Base-by-base conservation (phyloP, 2,113 vertebrate species). In the Cynoglossus semilaevis region DNA sequence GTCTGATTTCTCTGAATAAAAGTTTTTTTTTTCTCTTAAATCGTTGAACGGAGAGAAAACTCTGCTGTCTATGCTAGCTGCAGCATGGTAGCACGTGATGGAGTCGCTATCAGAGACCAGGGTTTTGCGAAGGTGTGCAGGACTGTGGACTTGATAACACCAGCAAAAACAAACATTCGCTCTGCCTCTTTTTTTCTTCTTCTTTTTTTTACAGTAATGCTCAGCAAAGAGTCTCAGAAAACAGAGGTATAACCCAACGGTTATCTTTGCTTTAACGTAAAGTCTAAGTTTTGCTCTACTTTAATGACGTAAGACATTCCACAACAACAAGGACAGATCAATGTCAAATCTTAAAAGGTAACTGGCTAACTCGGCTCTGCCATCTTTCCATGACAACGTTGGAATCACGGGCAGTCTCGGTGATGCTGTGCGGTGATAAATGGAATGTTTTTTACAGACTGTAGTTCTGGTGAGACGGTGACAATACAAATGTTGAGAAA, bases 1-100 rank as follows among this genome's bases (percentile, higher is more conserved):
- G 18, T 16, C 9, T 10, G 51, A 34, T 29, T 51, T 45, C 44
- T 65, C 56, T n/a, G 49, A 66, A 47, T 22, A 49, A n/a, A 65
- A 37, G 51, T 6, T 38, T 19, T 35, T 16, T 29, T 46, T 46
- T n/a, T 29, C 22, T 29, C 22, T 29, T 29, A 29, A 29, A 29
- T 29, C 22, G 22, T 29, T 29, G 2, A 29, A 29, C 22, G 2
- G 22, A 29, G 22, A 29, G 22, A 6, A 29, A 29, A 29, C 22
- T 6, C 22, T 29, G 22, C 22, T 29, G 22, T 29, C 22, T 29
- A 29, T 29, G 22, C 22, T 29, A 29, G 2, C 22, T 29, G 22
- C 22, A 29, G 22, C 22, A 29, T 29, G 22, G 22, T 29, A 6
- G 22, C 22, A 29, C 22, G 6, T 29, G 35, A 29, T 36, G 42